These are phyloP conservation scores for Bombus vancouverensis DNA, from an alignment of 1,140 invertebrate species.

Conservation along the genomic window DNA sequence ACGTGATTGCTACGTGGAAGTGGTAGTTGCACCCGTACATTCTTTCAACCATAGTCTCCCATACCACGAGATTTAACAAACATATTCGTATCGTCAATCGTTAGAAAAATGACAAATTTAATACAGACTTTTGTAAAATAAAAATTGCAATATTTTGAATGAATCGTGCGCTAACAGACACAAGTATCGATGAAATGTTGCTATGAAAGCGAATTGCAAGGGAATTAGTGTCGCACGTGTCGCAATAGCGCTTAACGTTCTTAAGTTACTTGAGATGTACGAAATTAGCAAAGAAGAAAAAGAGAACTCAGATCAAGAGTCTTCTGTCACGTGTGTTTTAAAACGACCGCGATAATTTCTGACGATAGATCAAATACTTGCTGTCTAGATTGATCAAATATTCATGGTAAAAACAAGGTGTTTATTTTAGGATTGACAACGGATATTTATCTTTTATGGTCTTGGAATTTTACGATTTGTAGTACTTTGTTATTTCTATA, in stretches of 20 bases:
- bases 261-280: background rate
- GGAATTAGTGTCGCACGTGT: background rate
- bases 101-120: background rate
- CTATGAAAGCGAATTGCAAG: no score
- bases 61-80: background rate
- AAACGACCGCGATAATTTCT: background rate
- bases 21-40: conserved; percentile 14
- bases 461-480: background rate
- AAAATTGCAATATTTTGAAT: background rate
- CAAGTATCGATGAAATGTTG: background rate
- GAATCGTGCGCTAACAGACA: background rate
- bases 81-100: background rate
- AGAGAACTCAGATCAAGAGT: background rate
- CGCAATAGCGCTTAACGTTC: background rate
- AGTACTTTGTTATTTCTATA: background rate
- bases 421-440: background rate
- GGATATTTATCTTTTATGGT: background rate
- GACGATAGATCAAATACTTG: background rate
- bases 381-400: background rate
- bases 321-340: background rate
- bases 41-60: conserved; percentile 2
- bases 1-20: conserved; percentile 44
- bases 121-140: background rate
- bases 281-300: background rate
- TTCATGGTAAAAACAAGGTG: background rate